Conservation (phyloP, 2,888 invertebrate species). For the Protula sp. region DNA sequence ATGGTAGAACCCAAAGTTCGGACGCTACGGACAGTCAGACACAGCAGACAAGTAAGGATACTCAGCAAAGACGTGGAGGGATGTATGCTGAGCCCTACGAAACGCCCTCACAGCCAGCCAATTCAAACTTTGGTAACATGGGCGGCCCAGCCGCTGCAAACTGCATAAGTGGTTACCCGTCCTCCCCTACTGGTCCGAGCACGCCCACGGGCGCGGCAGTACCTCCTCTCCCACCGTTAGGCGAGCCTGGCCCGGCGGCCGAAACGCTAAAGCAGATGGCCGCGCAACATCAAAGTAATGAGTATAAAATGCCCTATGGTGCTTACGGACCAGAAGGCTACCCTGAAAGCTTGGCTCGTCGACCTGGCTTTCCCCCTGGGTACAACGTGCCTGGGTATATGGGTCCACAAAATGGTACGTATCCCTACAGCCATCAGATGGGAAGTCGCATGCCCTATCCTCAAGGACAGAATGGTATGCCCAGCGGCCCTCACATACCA, state of each 20-base stretch:
- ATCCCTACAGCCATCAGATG: conserved; percentile 1
- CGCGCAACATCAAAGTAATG: conserved; percentile 82
- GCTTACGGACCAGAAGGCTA: neutral
- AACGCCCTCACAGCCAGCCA: neutral
- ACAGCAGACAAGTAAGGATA: neutral
- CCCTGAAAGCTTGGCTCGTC: neutral
- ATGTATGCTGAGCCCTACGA: conserved; percentile 11
- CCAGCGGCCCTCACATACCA: no score
- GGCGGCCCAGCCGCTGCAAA: conserved; percentile 5
- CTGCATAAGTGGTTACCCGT: neutral
- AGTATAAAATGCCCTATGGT: conserved; percentile 3
- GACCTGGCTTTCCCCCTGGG: neutral
- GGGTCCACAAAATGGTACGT: conserved; percentile 63
- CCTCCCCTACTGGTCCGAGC: conserved; percentile 7
- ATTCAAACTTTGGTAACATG: neutral
- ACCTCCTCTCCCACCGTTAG: conserved; percentile 3
- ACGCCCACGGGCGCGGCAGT: neutral
- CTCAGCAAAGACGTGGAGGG: neutral
- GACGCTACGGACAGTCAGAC: neutral
- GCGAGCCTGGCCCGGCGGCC: conserved; percentile 72
- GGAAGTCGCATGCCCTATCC: conserved; percentile 1
- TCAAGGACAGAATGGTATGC: neutral
- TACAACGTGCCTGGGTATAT: conserved; percentile 8
- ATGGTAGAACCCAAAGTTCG: neutral
- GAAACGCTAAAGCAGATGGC: conserved; percentile 96